phyloP scores from a whole-genome alignment of 2,797 vertebrate species.

The Neoniphon sammara region DNA sequence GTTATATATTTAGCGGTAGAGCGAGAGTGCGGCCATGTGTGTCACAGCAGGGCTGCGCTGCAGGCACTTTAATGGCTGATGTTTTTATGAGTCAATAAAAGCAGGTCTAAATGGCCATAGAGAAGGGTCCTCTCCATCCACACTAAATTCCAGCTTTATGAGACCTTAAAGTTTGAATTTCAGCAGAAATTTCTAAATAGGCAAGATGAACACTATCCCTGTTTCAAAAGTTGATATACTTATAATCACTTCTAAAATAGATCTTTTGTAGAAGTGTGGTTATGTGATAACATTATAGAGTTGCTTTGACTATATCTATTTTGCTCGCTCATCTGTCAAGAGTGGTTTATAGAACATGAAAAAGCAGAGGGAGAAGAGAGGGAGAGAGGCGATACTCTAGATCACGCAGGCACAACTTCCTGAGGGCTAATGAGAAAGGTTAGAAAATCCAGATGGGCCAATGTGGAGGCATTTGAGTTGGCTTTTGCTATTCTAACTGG shows the following conservation, averaged over 20 bases:
- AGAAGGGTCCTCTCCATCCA: neutral
- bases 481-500: too few relatives aligned
- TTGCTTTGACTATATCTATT: neutral
- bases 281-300: neutral
- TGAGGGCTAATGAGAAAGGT: too few relatives aligned
- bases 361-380: too few relatives aligned
- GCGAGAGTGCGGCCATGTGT: neutral
- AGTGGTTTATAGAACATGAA: too few relatives aligned
- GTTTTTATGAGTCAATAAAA: slow-evolving; percentile 27
- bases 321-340: too few relatives aligned
- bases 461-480: too few relatives aligned
- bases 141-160: neutral
- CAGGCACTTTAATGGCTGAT: neutral
- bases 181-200: too few relatives aligned
- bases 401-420: too few relatives aligned
- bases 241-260: neutral
- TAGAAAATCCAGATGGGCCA: too few relatives aligned
- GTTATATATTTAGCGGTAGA: neutral
- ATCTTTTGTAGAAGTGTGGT: neutral
- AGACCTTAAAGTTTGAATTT: neutral
- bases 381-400: too few relatives aligned
- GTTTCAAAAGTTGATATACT: neutral
- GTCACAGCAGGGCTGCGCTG: neutral
- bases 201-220: neutral
- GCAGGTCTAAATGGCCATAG: slow-evolving; percentile 14